phyloP scores from a whole-genome alignment of 2,113 vertebrate species.

The Hoplias malabaricus region DNA sequence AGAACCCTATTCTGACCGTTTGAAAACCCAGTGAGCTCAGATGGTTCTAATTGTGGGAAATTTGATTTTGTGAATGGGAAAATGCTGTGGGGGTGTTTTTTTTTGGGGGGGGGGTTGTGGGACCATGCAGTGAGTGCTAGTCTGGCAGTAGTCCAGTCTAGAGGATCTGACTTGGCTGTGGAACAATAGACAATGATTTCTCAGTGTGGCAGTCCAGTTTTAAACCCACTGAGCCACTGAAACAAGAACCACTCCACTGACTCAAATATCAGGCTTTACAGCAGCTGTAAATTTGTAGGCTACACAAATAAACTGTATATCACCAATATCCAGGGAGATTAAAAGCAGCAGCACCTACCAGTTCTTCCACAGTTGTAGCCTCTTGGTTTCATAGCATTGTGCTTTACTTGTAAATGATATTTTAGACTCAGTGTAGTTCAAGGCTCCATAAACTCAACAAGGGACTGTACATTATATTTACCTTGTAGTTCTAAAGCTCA shows the following conservation, averaged over 20 bases:
- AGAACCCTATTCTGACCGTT: not conserved
- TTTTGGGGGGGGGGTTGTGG: not conserved
- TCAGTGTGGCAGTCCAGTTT: not conserved
- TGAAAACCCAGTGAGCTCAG: not conserved
- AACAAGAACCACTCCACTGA: constrained; percentile 1
- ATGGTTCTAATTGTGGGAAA: not conserved
- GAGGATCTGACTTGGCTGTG: not conserved
- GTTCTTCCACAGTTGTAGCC: too few relatives aligned
- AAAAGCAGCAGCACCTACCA: too few relatives aligned
- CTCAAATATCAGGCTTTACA: not conserved
- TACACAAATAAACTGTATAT: too few relatives aligned
- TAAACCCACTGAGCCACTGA: constrained; percentile 7
- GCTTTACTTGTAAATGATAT: too few relatives aligned
- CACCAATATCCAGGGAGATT: too few relatives aligned
- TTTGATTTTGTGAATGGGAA: constrained; percentile 13
- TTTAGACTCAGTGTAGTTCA: too few relatives aligned
- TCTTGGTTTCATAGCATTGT: too few relatives aligned
- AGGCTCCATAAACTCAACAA: too few relatives aligned
- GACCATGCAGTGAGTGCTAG: constrained; percentile 7
- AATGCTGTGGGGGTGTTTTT: not conserved
- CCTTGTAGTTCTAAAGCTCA: too few relatives aligned
- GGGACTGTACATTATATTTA: too few relatives aligned
- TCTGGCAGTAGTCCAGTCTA: constrained; percentile 18
- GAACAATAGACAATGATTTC: constrained; percentile 21
- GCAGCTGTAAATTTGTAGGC: not conserved